These are phyloP conservation scores for Planococcus citri DNA, from an alignment of 1,140 invertebrate species.

Conservation along the genomic window DNA sequence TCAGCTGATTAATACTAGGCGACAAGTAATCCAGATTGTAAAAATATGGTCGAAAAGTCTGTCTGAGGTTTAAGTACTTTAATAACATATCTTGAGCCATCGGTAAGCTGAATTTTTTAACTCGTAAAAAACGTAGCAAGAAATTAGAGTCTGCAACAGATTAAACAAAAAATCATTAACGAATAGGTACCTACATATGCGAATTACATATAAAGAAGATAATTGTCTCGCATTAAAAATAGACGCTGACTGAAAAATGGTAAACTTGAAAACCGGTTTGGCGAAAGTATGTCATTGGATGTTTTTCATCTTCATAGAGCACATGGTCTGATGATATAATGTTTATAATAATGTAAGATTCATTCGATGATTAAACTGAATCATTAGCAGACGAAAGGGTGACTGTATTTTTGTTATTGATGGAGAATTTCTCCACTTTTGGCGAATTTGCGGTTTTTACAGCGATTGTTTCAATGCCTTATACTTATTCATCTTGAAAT, in stretches of 20 bases:
- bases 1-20: constrained; percentile 36
- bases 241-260: not conserved
- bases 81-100: constrained; percentile 63
- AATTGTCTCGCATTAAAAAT: not conserved
- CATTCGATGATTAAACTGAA: too few species aligned
- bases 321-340: too few species aligned
- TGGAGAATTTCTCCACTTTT: too few species aligned
- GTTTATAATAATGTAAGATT: too few species aligned
- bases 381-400: too few species aligned
- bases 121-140: constrained; percentile 58
- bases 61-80: constrained; percentile 62
- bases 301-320: too few species aligned
- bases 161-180: not conserved
- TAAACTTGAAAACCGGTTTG: not conserved
- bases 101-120: constrained; percentile 64
- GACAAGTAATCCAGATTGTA: constrained; percentile 51
- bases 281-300: not conserved
- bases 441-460: too few species aligned
- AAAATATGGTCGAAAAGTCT: constrained; percentile 47
- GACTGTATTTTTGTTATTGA: too few species aligned
- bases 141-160: constrained; percentile 50
- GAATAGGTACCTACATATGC: not conserved
- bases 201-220: not conserved
- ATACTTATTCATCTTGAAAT: too few species aligned
- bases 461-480: too few species aligned